Evolutionary conservation across 2,888 invertebrate species (phyloP).

Genomic region (Lottia gigantea): DNA sequence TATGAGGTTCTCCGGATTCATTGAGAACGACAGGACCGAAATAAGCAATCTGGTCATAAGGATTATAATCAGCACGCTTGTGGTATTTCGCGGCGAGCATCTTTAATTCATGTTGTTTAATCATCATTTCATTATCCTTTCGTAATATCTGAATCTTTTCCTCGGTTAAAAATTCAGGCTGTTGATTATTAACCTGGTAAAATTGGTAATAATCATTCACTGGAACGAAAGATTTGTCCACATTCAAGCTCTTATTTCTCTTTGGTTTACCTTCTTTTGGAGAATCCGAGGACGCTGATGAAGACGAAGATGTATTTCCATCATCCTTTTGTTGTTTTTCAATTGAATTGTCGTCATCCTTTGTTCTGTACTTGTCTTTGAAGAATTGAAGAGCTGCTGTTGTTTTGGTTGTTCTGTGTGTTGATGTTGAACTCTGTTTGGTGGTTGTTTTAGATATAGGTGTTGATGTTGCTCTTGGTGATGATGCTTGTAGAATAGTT

Average conservation of each 20-base stretch:
- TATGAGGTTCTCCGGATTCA: background rate
- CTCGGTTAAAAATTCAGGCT: background rate
- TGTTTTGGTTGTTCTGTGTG: background rate
- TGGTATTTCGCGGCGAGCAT: background rate
- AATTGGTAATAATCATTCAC: background rate
- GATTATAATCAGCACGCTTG: background rate
- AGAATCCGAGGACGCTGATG: conserved; percentile 11
- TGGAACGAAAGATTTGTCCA: background rate
- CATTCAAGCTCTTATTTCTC: background rate
- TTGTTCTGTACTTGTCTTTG: background rate
- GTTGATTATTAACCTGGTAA: background rate
- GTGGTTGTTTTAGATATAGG: background rate
- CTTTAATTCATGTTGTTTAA: background rate
- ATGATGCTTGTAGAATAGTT: background rate
- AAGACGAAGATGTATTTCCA: conserved; percentile 14
- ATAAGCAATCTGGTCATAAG: background rate
- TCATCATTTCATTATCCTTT: background rate
- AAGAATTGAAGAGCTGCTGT: background rate
- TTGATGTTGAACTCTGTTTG: background rate
- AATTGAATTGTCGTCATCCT: background rate
- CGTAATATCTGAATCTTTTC: background rate
- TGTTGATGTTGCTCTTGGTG: background rate
- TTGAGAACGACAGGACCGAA: background rate
- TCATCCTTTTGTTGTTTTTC: background rate
- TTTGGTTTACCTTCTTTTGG: background rate